Evolutionary conservation across 1,140 invertebrate genomes (phyloP).

Genomic region (Ptiloglossa arizonensis): DNA sequence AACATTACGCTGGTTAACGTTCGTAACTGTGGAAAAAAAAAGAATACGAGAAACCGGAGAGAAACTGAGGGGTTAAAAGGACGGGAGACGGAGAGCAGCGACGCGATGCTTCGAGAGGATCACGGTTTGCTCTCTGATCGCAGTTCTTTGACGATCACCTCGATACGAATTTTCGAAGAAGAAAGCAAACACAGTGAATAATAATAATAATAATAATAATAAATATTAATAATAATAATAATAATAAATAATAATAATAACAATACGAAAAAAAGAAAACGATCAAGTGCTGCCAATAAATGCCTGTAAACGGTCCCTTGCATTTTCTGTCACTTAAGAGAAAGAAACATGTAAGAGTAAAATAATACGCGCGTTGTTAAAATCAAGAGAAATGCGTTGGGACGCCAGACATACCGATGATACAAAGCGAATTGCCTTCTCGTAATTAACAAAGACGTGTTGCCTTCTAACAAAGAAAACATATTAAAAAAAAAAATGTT

Average conservation of each 20-base stretch:
- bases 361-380: not conserved
- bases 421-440: conserved; percentile 82
- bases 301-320: conserved; percentile 77
- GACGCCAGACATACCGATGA: conserved; percentile 79
- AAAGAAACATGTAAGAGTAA: conserved; percentile 31
- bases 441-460: conserved; percentile 80
- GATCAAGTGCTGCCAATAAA: conserved; percentile 81
- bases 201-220: not conserved
- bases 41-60: conserved; percentile 30
- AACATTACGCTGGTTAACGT: conserved; percentile 45
- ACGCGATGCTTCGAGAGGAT: not conserved
- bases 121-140: conserved; percentile 11
- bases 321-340: conserved; percentile 59
- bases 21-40: conserved; percentile 28
- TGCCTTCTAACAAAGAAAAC: conserved; percentile 80
- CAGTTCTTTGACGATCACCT: conserved; percentile 44
- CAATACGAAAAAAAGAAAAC: conserved; percentile 54
- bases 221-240: not conserved
- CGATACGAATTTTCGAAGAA: conserved; percentile 53
- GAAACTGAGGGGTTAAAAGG: conserved; percentile 7
- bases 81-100: conserved; percentile 21
- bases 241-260: not conserved
- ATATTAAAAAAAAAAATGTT: conserved; percentile 70
- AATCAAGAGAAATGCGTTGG: conserved; percentile 59
- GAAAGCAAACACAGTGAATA: conserved; percentile 60